Evolutionary conservation across 2,888 invertebrate genomes (phyloP), one percentile per base, ranked within the genome.

Genomic region (Caenorhabditis wallacei): DNA sequence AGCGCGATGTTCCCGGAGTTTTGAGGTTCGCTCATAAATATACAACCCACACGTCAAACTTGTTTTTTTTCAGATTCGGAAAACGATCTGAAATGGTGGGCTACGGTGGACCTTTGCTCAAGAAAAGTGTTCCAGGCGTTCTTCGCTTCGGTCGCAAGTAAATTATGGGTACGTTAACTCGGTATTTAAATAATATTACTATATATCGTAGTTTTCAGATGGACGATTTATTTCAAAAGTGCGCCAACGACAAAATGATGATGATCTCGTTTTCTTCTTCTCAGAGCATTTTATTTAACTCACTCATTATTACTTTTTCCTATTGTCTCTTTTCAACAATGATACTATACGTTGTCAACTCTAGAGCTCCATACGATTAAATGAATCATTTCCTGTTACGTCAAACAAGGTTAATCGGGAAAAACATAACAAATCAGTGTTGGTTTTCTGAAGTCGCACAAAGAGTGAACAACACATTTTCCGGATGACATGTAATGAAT

Each of bases 61-160:
- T 18, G 48, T 51, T 48, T 30, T 53, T 71, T 69, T 75, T 11
- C 18, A 84, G 86, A 81, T 87, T 87, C 69, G 87, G 85, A 26
- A 87, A 87, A 66, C 72, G 87, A 54, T 75, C 82, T 10, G 71
- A 70, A 11, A 71, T 74, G 18, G 79, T 74, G 30, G 85, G 84
- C n/a, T 85, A 87, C 40, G 80, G 80, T 11, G 76, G 81, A 43
- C 61, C 78, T 30, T 54, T 86, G 30, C 64, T 84, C 54, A 88
- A 88, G 80, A 88, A 87, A 71, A 86, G 86, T 26, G 86, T 87
- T 18, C 88, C 88, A 46, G 88, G 88, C 22, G 88, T 88, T 18
- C 84, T 88, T 22, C 86, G 88, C 37, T 88, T 88, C 72, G 88
- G 88, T 13, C 80, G 84, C 37, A 84, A 84, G 56, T 84, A 54